Conservation (phyloP, 1,140 invertebrate genomes). For the Diabrotica virgifera region DNA sequence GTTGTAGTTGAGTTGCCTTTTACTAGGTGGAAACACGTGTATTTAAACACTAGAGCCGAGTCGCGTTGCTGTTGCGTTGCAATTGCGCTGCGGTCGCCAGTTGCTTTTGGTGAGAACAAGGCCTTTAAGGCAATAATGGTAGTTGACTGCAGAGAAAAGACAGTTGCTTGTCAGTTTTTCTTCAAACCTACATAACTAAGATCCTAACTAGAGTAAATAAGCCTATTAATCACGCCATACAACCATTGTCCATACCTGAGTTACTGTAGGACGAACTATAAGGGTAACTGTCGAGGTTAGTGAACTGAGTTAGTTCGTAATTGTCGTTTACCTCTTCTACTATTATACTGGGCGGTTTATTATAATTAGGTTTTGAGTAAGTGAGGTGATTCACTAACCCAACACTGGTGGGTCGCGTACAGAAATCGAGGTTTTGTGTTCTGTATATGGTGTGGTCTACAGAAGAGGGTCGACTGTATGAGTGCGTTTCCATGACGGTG, state of each 20-base stretch:
- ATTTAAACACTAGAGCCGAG: no score
- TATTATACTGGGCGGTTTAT: conserved; percentile 41
- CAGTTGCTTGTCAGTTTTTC: no score
- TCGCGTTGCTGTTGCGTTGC: no score
- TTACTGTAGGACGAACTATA: conserved; percentile 37
- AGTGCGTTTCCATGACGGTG: conserved; percentile 44
- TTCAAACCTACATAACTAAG: no score
- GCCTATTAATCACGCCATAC: conserved; percentile 42
- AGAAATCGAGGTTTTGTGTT: conserved; percentile 28
- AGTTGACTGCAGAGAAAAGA: no score
- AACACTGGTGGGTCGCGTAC: conserved; percentile 30
- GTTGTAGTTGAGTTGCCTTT: no score
- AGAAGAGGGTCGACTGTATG: conserved; percentile 39
- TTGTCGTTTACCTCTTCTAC: conserved; percentile 41
- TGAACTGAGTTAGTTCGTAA: conserved; percentile 37
- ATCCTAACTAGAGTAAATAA: conserved; percentile 19
- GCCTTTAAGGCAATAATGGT: no score
- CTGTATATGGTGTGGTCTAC: conserved; percentile 30
- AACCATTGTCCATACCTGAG: conserved; percentile 44
- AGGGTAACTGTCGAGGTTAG: conserved; percentile 40
- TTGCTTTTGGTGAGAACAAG: no score
- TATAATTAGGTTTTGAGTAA: conserved; percentile 30
- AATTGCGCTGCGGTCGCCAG: no score
- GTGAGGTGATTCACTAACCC: conserved; percentile 28
- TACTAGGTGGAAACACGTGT: no score